Conservation (phyloP, 2,797 vertebrate genomes). For the Tadarida brasiliensis region DNA sequence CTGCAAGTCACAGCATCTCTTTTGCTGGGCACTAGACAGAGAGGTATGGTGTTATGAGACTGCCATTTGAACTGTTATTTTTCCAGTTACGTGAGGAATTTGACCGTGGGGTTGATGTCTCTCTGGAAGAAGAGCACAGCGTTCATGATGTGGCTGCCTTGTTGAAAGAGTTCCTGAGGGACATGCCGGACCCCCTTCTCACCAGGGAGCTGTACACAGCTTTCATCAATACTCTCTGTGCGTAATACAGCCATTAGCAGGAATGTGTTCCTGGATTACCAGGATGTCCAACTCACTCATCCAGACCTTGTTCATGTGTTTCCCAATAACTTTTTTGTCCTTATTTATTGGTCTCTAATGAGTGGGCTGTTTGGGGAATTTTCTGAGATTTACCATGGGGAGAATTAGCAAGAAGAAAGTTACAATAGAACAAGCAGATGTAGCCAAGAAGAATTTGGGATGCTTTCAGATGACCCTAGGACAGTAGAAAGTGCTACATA, state of each 20-base stretch:
- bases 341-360: constrained; percentile 61
- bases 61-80: constrained; percentile 54
- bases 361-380: constrained; percentile 51
- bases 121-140: constrained; percentile 94
- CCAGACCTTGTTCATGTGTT: neutral
- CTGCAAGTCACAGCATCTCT: neutral
- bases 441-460: constrained; percentile 53
- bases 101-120: constrained; percentile 95
- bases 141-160: constrained; percentile 98
- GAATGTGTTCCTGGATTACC: neutral
- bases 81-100: constrained; percentile 96
- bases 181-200: constrained; percentile 97
- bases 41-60: neutral
- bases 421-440: constrained; percentile 42
- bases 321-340: neutral
- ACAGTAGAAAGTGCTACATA: constrained; percentile 51
- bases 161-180: constrained; percentile 97
- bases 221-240: constrained; percentile 96
- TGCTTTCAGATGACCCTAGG: constrained; percentile 36
- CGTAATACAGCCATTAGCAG: constrained; percentile 75
- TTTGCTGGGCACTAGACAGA: neutral
- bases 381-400: constrained; percentile 55
- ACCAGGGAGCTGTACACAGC: constrained; percentile 97
- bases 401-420: constrained; percentile 57
- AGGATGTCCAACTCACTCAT: neutral